These are phyloP conservation scores for Linepithema humile DNA, from an alignment of 1,140 invertebrate genomes.

Conservation along the genomic window DNA sequence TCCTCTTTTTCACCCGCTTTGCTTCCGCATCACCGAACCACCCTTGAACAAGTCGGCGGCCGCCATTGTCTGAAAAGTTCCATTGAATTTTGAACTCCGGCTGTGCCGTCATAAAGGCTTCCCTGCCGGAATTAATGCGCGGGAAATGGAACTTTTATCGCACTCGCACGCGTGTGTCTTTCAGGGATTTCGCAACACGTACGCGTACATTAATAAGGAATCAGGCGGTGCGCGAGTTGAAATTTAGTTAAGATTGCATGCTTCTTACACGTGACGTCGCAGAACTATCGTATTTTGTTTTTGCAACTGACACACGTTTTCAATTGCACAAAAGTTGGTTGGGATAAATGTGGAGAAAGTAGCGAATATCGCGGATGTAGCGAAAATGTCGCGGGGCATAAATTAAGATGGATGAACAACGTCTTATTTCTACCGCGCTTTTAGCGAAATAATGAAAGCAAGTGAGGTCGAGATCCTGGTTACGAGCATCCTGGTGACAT, in stretches of 20 bases:
- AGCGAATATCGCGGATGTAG: slow-evolving; percentile 29
- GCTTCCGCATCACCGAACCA: slow-evolving; percentile 59
- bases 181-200: background rate
- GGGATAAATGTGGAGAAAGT: background rate
- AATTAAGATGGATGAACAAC: slow-evolving; percentile 51
- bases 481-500: background rate
- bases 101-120: slow-evolving; percentile 68
- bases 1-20: slow-evolving; percentile 22
- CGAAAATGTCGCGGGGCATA: slow-evolving; percentile 22
- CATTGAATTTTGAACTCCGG: slow-evolving; percentile 73
- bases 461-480: background rate
- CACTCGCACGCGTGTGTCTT: background rate
- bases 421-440: slow-evolving; percentile 29
- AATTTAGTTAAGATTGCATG: slow-evolving; percentile 24
- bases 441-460: slow-evolving; percentile 35
- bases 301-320: background rate
- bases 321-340: slow-evolving; percentile 12
- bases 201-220: slow-evolving; percentile 37
- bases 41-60: slow-evolving; percentile 53
- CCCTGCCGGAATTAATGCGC: slow-evolving; percentile 75
- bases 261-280: background rate
- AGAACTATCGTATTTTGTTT: background rate
- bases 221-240: background rate
- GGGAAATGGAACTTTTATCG: slow-evolving; percentile 73
- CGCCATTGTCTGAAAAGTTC: slow-evolving; percentile 76